Evolutionary conservation across 2,797 vertebrate species (phyloP).

Genomic region (Columba guinea): DNA sequence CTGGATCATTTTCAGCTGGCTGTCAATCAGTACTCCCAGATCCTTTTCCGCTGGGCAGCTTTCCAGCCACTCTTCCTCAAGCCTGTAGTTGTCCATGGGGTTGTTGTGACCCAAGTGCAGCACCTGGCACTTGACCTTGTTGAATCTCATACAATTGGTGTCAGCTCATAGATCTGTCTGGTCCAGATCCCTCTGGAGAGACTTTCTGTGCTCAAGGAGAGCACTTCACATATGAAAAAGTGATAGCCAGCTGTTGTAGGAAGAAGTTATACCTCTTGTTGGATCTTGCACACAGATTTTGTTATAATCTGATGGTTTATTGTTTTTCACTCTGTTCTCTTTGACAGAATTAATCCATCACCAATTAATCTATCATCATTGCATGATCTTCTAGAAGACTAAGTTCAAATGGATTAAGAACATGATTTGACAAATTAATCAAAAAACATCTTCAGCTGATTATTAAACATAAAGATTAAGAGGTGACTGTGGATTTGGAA

Average conservation of each 20-base stretch:
- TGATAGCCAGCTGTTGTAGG: not conserved
- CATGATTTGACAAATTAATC: not conserved
- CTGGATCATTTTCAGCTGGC: no score
- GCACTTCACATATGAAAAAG: not conserved
- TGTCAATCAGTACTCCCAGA: no score
- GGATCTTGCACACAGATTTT: not conserved
- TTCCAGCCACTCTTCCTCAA: no score
- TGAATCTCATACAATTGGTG: no score
- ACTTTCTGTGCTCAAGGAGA: no score
- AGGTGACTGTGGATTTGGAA: not conserved
- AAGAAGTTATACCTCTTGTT: not conserved
- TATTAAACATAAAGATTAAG: not conserved
- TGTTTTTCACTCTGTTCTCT: not conserved
- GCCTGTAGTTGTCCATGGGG: no score
- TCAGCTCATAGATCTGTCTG: no score
- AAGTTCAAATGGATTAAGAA: not conserved
- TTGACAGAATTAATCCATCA: not conserved
- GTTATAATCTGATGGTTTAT: not conserved
- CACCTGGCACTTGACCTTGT: no score
- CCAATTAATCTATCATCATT: not conserved
- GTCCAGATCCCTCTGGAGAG: no score
- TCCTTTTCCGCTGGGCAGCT: no score
- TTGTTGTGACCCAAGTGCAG: no score
- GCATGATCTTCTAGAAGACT: not conserved
- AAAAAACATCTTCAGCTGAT: not conserved